Conservation (phyloP, 1,140 invertebrate species). For the Stegodyphus mimosarum region DNA sequence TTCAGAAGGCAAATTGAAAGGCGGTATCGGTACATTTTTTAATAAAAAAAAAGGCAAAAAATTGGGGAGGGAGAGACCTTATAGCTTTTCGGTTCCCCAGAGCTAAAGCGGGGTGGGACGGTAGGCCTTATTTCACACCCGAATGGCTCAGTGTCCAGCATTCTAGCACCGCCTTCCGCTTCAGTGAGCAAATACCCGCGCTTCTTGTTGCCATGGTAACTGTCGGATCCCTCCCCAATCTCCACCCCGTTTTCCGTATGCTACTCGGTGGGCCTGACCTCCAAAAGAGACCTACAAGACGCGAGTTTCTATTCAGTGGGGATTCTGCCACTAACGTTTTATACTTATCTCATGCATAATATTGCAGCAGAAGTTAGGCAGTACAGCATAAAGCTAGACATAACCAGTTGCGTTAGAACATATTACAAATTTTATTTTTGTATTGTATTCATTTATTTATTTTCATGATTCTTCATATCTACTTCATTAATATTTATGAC, state of each 20-base stretch:
- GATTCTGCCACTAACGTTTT: no score
- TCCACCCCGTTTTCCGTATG: background rate
- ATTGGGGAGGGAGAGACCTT: background rate
- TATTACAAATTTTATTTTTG: no score
- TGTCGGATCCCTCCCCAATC: constrained; percentile 5
- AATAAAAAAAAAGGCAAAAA: constrained; percentile 32
- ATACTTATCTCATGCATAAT: no score
- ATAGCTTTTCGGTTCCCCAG: constrained; percentile 12
- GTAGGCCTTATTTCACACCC: constrained; percentile 60
- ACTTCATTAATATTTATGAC: no score
- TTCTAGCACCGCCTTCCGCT: constrained; percentile 60
- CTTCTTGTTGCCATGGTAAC: constrained; percentile 57
- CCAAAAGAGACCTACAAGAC: no score
- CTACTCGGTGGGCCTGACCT: no score
- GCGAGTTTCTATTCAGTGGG: no score
- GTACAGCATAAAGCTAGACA: no score
- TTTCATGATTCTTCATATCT: no score
- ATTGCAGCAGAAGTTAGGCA: no score
- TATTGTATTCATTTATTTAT: no score
- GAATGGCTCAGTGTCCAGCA: constrained; percentile 54
- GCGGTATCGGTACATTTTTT: constrained; percentile 43
- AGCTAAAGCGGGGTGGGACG: constrained; percentile 11
- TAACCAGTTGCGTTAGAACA: no score
- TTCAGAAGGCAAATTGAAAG: constrained; percentile 51
- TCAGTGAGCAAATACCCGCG: constrained; percentile 60